A percentile compares a stretch with the other conserved stretches of the same genome.
Conservation (phyloP, 2,797 vertebrate genomes). For the Cynopterus sphinx region DNA sequence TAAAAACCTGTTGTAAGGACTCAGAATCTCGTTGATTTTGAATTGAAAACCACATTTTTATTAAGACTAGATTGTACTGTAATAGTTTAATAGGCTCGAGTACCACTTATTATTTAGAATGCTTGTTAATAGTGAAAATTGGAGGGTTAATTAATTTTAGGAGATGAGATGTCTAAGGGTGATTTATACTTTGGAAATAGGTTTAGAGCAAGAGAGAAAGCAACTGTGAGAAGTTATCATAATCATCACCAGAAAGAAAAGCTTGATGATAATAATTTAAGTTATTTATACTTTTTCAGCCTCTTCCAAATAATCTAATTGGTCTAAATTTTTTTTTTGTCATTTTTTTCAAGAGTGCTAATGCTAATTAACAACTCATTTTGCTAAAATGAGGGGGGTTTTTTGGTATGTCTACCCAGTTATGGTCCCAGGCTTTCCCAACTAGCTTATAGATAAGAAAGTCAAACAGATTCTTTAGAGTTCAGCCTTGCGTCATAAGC, state of each 20-base stretch:
- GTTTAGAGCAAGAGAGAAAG: background rate
- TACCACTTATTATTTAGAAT: conserved; percentile 25
- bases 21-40: conserved; percentile 16
- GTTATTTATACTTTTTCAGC: background rate
- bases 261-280: conserved; percentile 19
- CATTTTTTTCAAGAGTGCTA: conserved; percentile 16
- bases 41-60: conserved; percentile 45
- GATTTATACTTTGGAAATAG: conserved; percentile 23
- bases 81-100: background rate
- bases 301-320: conserved; percentile 23
- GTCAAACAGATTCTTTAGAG: conserved; percentile 3
- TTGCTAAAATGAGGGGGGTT: background rate
- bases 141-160: conserved; percentile 28
- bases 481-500: background rate
- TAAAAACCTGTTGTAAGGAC: conserved; percentile 41
- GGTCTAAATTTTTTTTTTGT: background rate
- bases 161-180: background rate
- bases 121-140: conserved; percentile 15
- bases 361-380: conserved; percentile 29
- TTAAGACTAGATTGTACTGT: background rate
- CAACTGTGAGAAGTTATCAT: background rate
- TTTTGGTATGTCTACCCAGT: background rate
- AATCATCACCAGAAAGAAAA: conserved; percentile 7
- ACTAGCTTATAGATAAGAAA: background rate
- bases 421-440: background rate